These are phyloP conservation scores for Anser cygnoides DNA, from an alignment of 2,113 vertebrate genomes.

Conservation along the genomic window DNA sequence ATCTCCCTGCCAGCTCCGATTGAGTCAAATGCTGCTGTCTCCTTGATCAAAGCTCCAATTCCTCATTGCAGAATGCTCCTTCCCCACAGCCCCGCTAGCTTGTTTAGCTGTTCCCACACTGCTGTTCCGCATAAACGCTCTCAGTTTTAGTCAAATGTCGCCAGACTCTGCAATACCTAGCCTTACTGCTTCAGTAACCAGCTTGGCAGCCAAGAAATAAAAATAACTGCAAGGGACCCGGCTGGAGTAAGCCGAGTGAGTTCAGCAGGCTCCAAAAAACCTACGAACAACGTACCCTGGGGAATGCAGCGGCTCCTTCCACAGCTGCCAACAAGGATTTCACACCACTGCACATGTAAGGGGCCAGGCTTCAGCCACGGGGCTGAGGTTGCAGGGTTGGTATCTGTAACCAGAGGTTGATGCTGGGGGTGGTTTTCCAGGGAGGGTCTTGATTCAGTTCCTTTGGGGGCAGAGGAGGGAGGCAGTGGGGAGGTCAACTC, in stretches of 20 bases:
- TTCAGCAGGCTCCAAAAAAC: neutral
- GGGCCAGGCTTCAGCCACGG: neutral
- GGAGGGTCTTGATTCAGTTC: neutral
- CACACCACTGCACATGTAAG: neutral
- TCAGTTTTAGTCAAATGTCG: neutral
- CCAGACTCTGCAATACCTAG: constrained; percentile 4
- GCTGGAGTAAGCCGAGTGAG: constrained; percentile 10
- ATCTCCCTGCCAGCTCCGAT: constrained; percentile 28
- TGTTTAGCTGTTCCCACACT: constrained; percentile 15
- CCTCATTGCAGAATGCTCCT: neutral
- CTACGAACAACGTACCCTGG: neutral
- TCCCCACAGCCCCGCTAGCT: neutral
- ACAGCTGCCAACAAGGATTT: neutral
- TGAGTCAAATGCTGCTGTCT: constrained; percentile 34
- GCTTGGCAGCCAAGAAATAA: constrained; percentile 33
- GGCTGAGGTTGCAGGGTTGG: neutral
- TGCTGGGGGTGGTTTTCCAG: constrained; percentile 33
- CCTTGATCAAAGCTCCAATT: constrained; percentile 44
- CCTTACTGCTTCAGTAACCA: constrained; percentile 18
- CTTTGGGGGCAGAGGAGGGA: neutral
- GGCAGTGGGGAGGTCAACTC: neutral
- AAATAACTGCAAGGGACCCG: neutral
- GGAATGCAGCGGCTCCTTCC: neutral
- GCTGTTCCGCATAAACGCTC: neutral
- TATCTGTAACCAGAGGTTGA: constrained; percentile 12